Conservation (phyloP, 2,888 invertebrate genomes). For the Calameuta idolon region DNA sequence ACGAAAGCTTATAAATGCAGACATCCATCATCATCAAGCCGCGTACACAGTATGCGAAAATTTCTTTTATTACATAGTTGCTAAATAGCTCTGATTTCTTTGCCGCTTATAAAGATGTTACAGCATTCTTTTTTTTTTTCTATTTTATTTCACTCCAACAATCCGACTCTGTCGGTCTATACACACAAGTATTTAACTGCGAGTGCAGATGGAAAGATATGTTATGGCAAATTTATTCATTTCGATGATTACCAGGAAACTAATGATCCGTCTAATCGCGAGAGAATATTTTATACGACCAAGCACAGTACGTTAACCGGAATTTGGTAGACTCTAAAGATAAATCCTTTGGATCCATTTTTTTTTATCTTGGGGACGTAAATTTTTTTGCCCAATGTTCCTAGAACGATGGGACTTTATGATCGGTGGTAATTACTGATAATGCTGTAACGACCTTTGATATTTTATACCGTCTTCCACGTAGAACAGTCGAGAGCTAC, state of each 20-base stretch:
- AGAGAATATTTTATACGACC: not conserved
- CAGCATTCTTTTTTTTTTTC: not conserved
- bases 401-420: not conserved
- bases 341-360: not conserved
- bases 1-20: constrained; percentile 36
- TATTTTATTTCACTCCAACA: not conserved
- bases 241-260: not conserved
- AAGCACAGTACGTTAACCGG: not conserved
- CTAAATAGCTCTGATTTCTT: not conserved
- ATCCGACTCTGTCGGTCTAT: not conserved
- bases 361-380: not conserved
- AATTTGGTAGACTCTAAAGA: not conserved
- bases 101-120: not conserved
- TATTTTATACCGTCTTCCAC: not conserved
- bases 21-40: constrained; percentile 42
- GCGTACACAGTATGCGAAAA: constrained; percentile 31
- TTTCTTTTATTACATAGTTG: constrained; percentile 20
- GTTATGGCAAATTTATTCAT: not conserved
- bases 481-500: not conserved
- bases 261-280: not conserved
- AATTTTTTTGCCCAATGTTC: not conserved
- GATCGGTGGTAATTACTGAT: constrained; percentile 5
- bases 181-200: not conserved
- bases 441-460: constrained; percentile 4
- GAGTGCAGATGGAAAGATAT: not conserved